These are phyloP conservation scores for Erythrocercus mccallii DNA, from an alignment of 2,113 vertebrate genomes.

Conservation along the genomic window DNA sequence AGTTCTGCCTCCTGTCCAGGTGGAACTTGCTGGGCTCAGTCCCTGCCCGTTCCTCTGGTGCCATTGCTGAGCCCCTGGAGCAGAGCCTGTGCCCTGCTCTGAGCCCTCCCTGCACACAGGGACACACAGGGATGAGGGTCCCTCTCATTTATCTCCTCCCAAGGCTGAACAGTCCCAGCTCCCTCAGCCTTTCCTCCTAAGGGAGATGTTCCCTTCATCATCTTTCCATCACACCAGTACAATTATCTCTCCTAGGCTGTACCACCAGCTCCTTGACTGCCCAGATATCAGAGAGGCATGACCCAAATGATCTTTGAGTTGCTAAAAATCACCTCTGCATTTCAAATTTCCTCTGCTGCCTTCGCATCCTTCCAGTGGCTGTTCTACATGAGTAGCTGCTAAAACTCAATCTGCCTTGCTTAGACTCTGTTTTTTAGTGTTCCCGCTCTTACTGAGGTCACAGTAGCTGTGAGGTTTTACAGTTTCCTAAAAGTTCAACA, in stretches of 20 bases:
- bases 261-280: background rate
- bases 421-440: background rate
- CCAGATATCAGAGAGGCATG: background rate
- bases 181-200: accelerated
- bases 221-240: background rate
- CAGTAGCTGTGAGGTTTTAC: background rate
- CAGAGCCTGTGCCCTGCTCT: background rate
- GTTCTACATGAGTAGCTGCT: background rate
- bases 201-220: background rate
- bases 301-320: background rate
- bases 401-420: background rate
- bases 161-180: background rate
- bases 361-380: background rate
- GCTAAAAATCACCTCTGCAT: background rate
- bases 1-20: background rate
- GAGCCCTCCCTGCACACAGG: background rate
- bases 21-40: background rate
- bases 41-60: background rate
- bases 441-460: background rate
- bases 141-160: too few relatives aligned
- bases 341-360: background rate
- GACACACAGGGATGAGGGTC: background rate
- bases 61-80: background rate
- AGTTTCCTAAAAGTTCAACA: background rate
- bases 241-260: background rate